Base-by-base conservation (phyloP, 2,113 vertebrate genomes). In the Pterocles burchelli region DNA sequence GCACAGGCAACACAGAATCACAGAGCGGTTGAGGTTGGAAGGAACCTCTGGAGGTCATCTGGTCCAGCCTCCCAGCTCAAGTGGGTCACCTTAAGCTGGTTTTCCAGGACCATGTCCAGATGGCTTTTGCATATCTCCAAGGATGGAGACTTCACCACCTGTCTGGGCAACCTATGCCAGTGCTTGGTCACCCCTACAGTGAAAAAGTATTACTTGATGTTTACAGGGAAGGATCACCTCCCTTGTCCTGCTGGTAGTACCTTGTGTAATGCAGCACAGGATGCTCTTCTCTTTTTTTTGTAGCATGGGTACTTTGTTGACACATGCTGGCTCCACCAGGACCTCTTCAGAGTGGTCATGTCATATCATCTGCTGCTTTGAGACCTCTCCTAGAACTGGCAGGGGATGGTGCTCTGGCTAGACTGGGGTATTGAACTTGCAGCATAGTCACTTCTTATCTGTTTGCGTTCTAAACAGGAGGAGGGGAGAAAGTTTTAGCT, bases 11-110 rank as follows among this genome's bases (percentile, higher is more conserved):
- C 7, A 25, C 7, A 59, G 55, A 78, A 58, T 10, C 59, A 70
- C 6, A 16, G n/a, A 62, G n/a, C 0, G 1, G 6, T 0, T 66
- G 24, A 46, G 2, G 46, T 48, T 54, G 18, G 29, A 59, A 67
- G 10, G 7, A 5, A 46, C 6, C 5, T 48, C 46, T 61, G 29
- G 31, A 71, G 11, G 9, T 58, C 45, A 17, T 28, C 18, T 58
- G 4, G 4, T 86, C 19, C 38, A 57, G 7, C 2, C 1, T 2
- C 2, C 33, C 33, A 8, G 25, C 4, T 80, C 31, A 20, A 36
- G 21, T 0, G 6, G 2, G 2, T 48, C 24, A 29, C 5, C 6
- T 41, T 28, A 6, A 74, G 4, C 3, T 74, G 14, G 4, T 84
- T 63, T 58, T 10, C 12, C 7, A 58, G 17, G 13, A 70, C 14